Evolutionary conservation across 1,140 invertebrate species (phyloP).

Genomic region (Aleiodes sp.): DNA sequence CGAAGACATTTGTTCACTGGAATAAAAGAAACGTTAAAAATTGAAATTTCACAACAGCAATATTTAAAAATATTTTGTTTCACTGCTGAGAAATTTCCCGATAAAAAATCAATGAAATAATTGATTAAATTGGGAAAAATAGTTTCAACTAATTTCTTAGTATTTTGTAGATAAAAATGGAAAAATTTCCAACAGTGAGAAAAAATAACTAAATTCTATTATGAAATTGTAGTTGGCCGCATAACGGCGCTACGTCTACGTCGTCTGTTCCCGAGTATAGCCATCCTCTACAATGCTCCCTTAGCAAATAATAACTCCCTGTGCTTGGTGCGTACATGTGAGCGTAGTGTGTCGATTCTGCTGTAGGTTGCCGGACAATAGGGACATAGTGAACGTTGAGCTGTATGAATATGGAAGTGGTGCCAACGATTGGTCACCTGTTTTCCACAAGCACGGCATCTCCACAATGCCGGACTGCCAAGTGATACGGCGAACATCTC

Average conservation of each 20-base stretch:
- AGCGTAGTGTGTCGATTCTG: constrained; percentile 82
- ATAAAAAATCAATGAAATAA: too few relatives aligned
- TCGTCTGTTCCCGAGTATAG: constrained; percentile 53
- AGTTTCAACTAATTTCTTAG: too few relatives aligned
- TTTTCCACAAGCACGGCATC: constrained; percentile 83
- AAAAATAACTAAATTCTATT: too few relatives aligned
- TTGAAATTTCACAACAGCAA: too few relatives aligned
- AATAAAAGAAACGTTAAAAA: too few relatives aligned
- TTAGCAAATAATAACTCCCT: constrained; percentile 67
- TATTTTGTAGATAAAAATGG: not conserved
- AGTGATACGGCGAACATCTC: constrained; percentile 80
- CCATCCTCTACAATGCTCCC: constrained; percentile 56
- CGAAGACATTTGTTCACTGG: too few relatives aligned
- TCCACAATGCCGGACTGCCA: constrained; percentile 75
- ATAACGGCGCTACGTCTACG: constrained; percentile 42
- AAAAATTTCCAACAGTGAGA: not conserved
- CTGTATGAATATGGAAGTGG: constrained; percentile 84
- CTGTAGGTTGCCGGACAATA: constrained; percentile 87
- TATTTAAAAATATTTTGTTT: too few relatives aligned
- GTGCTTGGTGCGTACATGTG: constrained; percentile 80
- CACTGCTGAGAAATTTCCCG: too few relatives aligned
- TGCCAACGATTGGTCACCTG: constrained; percentile 88
- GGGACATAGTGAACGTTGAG: constrained; percentile 80
- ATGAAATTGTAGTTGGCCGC: constrained; percentile 12
- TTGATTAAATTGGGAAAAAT: not conserved